Conservation (phyloP, 1,140 invertebrate species). For the Temnothorax longispinosus region DNA sequence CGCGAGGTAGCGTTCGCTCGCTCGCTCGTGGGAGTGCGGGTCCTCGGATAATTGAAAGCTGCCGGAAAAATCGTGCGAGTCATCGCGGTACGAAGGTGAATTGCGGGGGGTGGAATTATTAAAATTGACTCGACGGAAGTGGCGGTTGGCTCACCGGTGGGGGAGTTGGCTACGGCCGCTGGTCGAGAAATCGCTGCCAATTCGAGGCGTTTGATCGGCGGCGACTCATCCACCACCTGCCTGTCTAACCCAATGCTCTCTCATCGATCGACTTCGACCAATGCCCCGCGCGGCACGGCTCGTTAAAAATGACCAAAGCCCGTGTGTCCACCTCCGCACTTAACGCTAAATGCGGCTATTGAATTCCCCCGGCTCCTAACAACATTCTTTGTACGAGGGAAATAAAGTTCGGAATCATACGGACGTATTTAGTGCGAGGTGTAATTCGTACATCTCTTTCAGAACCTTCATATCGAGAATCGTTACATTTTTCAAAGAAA, state of each 20-base stretch:
- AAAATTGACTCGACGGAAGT: conserved; percentile 76
- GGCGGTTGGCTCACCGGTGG: conserved; percentile 22
- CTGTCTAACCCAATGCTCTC: conserved; percentile 54
- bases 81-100: conserved; percentile 64
- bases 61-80: conserved; percentile 76
- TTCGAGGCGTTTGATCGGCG: conserved; percentile 76
- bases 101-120: conserved; percentile 72
- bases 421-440: not conserved
- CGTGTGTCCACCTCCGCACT: not conserved
- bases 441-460: not conserved
- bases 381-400: not conserved
- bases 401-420: not conserved
- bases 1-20: conserved; percentile 44
- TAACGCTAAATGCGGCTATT: not conserved
- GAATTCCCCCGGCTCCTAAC: not conserved
- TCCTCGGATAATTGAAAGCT: conserved; percentile 77
- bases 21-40: conserved; percentile 62
- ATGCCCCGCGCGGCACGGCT: conserved; percentile 24
- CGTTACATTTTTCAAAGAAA: not conserved
- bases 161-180: conserved; percentile 29
- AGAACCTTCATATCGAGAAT: not conserved
- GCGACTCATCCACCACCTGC: conserved; percentile 79
- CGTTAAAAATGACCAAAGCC: conserved; percentile 49
- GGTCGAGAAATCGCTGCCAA: conserved; percentile 78
- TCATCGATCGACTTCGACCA: conserved; percentile 66